Base-by-base conservation (phyloP, 2,888 invertebrate genomes). In the Athalia rosae region DNA sequence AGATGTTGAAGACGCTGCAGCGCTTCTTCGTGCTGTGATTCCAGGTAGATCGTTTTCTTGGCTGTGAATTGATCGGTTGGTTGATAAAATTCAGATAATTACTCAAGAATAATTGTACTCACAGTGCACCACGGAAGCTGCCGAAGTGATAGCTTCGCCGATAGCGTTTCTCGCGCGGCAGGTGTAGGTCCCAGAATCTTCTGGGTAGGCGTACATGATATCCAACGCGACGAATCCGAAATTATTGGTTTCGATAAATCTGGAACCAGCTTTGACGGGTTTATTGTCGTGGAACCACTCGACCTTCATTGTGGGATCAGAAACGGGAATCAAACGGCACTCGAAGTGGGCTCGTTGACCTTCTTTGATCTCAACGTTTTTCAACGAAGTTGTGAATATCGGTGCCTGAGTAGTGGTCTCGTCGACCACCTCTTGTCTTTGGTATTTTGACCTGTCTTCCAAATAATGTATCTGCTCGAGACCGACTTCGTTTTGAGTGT, bases 221-320 rank as follows among this genome's bases (percentile, higher is more conserved):
- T 99, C 99, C 78, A 99, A 92, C 43, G 98, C 97, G 11, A 99
- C 98, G 89, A 98, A 99, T 62, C 99, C 99, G 89, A 99, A 99
- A 90, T 97, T 99, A 87, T 98, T 97, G 7, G 97, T 97, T 90
- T 98, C 97, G 9, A 97, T 96, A 89, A 99, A 99, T 84, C 99
- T 94, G 6, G 98, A 98, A 61, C 98, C 98, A 80, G 97, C 96
- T 90, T 97, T 97, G 0, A 98, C 92, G 0, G 97, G 96, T 82
- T 93, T 93, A 85, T 96, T 97, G 87, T 98, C 98, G 86, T 97
- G 96, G 91, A 96, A 97, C 98, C 98, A 98, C 90, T 98, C 97
- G 0, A 98, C 97, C 89, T 95, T 96, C 95, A 98, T 95, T 3
- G 96, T 96, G 0, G 96, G 92, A 90, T 98, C 98, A 7, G 97